phyloP scores from a whole-genome alignment of 2,797 vertebrate species.

The Aselliscus stoliczkanus region DNA sequence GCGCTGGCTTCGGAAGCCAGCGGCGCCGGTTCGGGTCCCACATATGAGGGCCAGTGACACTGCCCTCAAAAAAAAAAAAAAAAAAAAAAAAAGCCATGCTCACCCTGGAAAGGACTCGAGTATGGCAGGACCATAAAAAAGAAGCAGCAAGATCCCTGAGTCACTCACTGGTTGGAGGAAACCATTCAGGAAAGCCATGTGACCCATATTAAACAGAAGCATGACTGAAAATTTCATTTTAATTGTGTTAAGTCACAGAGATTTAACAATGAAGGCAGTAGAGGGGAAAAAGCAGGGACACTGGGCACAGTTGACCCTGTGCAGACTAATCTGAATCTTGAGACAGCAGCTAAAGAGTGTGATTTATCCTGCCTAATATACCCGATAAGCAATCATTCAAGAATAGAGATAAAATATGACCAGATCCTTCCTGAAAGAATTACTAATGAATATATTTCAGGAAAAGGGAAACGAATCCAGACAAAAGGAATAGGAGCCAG shows the following conservation, averaged over 20 bases:
- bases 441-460: not conserved
- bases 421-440: not conserved
- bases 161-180: not conserved
- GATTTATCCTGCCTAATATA: not conserved
- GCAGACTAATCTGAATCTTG: not conserved
- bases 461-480: not conserved
- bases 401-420: not conserved
- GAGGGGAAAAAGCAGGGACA: not conserved
- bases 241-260: not conserved
- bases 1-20: no score
- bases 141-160: not conserved
- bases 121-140: not conserved
- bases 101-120: not conserved
- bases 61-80: no score
- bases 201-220: not conserved
- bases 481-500: not conserved
- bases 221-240: not conserved
- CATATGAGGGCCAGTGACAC: no score
- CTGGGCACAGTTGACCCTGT: not conserved
- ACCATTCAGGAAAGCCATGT: not conserved
- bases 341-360: not conserved
- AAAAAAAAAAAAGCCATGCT: not conserved
- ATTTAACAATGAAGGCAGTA: not conserved
- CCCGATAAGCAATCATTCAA: not conserved
- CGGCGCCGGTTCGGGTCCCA: no score